Evolutionary conservation across 1,140 invertebrate species (phyloP), one percentile per base, ranked within the genome.

Genomic region (Caenorhabditis remanei): DNA sequence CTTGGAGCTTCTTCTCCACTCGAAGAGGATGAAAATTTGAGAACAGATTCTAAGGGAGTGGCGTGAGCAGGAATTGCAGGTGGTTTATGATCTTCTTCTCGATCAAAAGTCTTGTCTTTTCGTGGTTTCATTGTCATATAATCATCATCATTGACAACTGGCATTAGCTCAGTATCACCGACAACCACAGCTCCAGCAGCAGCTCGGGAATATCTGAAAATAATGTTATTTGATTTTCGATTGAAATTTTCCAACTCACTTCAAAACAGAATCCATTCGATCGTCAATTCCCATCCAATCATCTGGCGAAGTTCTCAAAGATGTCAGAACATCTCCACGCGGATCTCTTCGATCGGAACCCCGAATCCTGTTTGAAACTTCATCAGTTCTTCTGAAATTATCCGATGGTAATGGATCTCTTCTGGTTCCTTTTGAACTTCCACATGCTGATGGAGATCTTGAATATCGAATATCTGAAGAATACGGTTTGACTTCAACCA

Each of bases 121-220:
- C 85, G 63, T 21, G 88, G 87, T 16, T 85, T 84, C 88, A 89
- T 89, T 41, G 88, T 89, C 88, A 89, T 89, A 48, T 89, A 89
- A 46, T 89, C 88, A 79, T 87, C 67, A 58, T 88, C 87, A 63
- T 82, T 83, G 58, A 87, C 53, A 13, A 88, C 87, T 40, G 87
- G 87, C 50, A 58, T 83, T 21, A 87, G 65, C 13, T 79, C 79
- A 14, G 86, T 87, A 21, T 87, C 86, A 21, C 86, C 86, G 16
- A 87, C 61, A 40, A 56, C 41, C 7, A 87, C 41, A 9, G 86
- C 46, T 21, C 86, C 46, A 40, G 63, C 67, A 41, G 85, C 48
- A 53, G 63, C 65, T 56, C 85, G 32, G 19, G 85, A 79, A n/a
- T 79, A 79, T 56, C 84, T 85, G 84, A 32, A 85, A 85, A 40